Percentiles rank a stretch among this genome's conserved stretches.
phyloP scores from a whole-genome alignment of 2,888 invertebrate species.

The Thelaira solivaga region DNA sequence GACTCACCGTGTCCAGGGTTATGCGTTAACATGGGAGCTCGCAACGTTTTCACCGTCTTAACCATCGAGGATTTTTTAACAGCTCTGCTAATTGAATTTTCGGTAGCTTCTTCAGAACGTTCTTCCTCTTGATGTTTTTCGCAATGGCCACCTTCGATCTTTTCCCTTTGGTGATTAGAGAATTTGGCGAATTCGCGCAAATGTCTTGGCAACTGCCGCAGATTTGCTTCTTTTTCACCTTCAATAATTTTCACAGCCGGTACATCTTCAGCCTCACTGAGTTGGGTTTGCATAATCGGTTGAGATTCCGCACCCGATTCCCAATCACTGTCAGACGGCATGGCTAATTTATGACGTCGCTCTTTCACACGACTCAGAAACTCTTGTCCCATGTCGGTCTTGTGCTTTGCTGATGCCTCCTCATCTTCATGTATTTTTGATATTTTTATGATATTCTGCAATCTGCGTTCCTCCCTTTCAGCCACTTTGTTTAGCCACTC shows the following conservation, averaged over 20 bases:
- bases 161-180: constrained; percentile 70
- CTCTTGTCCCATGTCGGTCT: constrained; percentile 82
- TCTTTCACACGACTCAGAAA: constrained; percentile 87
- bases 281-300: constrained; percentile 65
- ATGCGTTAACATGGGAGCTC: constrained; percentile 63
- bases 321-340: constrained; percentile 82
- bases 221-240: constrained; percentile 80
- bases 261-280: constrained; percentile 71
- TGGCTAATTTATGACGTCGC: constrained; percentile 83
- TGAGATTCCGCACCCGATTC: constrained; percentile 79
- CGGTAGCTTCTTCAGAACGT: constrained; percentile 69
- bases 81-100: constrained; percentile 71
- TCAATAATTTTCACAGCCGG: constrained; percentile 82
- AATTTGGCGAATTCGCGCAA: constrained; percentile 86
- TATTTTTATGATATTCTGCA: constrained; percentile 88
- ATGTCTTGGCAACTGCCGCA: constrained; percentile 84
- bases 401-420: constrained; percentile 8
- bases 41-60: constrained; percentile 73
- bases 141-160: constrained; percentile 68
- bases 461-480: constrained; percentile 86
- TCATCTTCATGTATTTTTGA: constrained; percentile 78
- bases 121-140: constrained; percentile 71
- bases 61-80: constrained; percentile 71
- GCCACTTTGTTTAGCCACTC: constrained; percentile 89
- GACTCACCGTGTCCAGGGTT: constrained; percentile 65